These are phyloP conservation scores for Molossus alvarezi DNA, from an alignment of 2,797 vertebrate species.

Conservation along the genomic window DNA sequence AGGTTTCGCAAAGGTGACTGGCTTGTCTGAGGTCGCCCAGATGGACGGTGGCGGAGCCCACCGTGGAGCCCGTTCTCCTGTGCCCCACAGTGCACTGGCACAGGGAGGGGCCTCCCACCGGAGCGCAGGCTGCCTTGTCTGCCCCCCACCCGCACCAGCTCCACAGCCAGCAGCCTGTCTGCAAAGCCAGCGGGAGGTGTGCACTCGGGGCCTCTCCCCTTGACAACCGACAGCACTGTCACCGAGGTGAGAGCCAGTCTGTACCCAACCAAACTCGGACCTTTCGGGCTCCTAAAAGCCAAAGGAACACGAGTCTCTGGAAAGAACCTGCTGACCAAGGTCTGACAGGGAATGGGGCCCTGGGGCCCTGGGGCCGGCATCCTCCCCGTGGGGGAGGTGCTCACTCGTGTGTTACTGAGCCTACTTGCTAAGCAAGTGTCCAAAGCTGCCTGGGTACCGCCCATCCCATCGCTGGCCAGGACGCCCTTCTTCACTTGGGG, in stretches of 20 bases:
- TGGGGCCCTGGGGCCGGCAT: neutral
- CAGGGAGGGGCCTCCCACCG: neutral
- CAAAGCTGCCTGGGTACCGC: neutral
- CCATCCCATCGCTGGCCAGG: neutral
- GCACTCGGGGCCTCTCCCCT: neutral
- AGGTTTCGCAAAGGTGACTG: neutral
- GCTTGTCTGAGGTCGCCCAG: neutral
- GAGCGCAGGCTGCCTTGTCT: neutral
- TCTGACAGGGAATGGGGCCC: neutral
- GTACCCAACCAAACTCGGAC: neutral
- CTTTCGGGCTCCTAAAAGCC: neutral
- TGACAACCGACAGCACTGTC: neutral
- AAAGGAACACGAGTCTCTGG: neutral
- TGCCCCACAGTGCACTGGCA: too few species aligned
- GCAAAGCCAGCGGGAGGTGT: neutral
- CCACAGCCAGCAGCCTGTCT: neutral
- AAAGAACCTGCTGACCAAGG: neutral
- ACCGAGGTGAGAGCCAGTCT: neutral
- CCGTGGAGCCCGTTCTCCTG: neutral
- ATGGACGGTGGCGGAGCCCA: neutral
- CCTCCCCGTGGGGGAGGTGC: neutral
- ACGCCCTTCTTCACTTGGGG: neutral
- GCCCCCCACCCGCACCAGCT: neutral
- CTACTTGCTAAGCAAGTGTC: neutral
- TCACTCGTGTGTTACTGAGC: neutral